Evolutionary conservation across 2,888 invertebrate genomes (phyloP).

Genomic region (Microctonus hyperodae): DNA sequence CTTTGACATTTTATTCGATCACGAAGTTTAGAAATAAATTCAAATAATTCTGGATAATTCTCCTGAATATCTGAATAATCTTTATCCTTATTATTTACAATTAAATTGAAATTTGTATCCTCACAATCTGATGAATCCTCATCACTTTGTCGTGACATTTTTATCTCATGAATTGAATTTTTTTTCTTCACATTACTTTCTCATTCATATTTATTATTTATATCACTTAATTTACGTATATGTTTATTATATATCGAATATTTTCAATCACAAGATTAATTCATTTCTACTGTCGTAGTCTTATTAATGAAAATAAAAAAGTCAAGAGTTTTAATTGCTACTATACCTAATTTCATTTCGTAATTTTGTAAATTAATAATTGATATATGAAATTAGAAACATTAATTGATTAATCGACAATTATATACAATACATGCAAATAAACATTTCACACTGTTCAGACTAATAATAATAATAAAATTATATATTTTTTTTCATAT

Average conservation of each 20-base stretch:
- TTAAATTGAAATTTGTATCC: conserved; percentile 42
- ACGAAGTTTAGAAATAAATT: conserved; percentile 68
- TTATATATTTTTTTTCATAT: too few relatives aligned
- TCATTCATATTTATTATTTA: background rate
- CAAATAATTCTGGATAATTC: conserved; percentile 69
- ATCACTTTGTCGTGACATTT: conserved; percentile 1
- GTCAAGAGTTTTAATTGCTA: background rate
- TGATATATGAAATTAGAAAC: too few relatives aligned
- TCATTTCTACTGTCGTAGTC: too few relatives aligned
- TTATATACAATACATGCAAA: too few relatives aligned
- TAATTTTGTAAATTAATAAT: background rate
- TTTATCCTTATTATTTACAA: conserved; percentile 38
- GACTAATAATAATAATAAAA: too few relatives aligned
- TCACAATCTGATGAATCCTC: conserved; percentile 40
- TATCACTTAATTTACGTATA: too few relatives aligned
- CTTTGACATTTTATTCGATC: conserved; percentile 68
- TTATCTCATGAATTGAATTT: background rate
- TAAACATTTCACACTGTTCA: too few relatives aligned
- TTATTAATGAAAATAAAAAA: background rate
- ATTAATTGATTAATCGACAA: too few relatives aligned
- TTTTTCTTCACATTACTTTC: background rate
- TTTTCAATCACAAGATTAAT: background rate
- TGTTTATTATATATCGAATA: too few relatives aligned
- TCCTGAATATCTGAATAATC: conserved; percentile 60
- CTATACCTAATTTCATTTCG: too few relatives aligned